Conservation (phyloP, 1,140 invertebrate genomes). For the Philopotamus ludificatus region DNA sequence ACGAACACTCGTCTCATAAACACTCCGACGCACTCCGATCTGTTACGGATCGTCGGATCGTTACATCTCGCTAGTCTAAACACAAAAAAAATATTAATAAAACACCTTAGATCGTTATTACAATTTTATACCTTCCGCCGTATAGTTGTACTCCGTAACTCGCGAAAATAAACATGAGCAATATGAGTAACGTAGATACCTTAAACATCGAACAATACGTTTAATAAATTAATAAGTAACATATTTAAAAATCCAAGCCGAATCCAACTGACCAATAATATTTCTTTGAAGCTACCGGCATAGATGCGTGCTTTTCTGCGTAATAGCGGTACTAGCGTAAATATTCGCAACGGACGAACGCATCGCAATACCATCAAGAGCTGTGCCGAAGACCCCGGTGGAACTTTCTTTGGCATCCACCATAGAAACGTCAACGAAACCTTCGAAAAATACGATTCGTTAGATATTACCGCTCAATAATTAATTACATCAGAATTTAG, state of each 20-base stretch:
- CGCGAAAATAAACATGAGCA: slow-evolving; percentile 99
- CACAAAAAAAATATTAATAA: neutral
- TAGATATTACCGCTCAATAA: neutral
- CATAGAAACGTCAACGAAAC: slow-evolving; percentile 91
- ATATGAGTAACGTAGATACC: slow-evolving; percentile 95
- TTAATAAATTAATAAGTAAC: too few relatives aligned
- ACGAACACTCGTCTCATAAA: slow-evolving; percentile 95
- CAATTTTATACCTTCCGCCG: slow-evolving; percentile 67
- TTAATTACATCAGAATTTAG: slow-evolving; percentile 23
- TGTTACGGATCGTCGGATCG: slow-evolving; percentile 81
- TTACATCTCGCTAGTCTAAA: slow-evolving; percentile 89
- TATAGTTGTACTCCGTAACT: slow-evolving; percentile 98
- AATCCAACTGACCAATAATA: slow-evolving; percentile 74
- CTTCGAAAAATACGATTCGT: slow-evolving; percentile 53
- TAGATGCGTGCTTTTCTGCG: slow-evolving; percentile 98
- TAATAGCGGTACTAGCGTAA: slow-evolving; percentile 98
- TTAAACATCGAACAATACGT: slow-evolving; percentile 53
- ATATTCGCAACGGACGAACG: slow-evolving; percentile 93
- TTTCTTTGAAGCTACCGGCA: slow-evolving; percentile 99
- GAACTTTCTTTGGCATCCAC: slow-evolving; percentile 93
- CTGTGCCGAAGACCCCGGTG: slow-evolving; percentile 89
- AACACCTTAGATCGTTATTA: neutral
- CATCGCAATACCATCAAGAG: slow-evolving; percentile 95
- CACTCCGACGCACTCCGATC: slow-evolving; percentile 91
- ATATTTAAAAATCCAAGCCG: neutral